Evolutionary conservation across 1,140 invertebrate species (phyloP).

Genomic region (Steinernema feltiae): DNA sequence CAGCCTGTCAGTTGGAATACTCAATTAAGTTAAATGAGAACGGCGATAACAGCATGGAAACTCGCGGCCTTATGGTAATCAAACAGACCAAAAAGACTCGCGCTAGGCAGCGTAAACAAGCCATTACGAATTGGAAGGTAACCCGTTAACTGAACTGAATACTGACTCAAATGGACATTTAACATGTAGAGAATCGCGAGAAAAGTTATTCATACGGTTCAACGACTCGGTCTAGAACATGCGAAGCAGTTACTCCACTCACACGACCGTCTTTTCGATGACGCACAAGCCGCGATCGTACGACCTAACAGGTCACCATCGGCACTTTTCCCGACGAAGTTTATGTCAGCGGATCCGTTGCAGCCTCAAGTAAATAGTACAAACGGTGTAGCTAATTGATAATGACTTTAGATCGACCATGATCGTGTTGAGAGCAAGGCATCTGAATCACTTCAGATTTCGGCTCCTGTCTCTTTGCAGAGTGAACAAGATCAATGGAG

Average conservation of each 20-base stretch:
- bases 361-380: no score
- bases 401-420: not conserved
- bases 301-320: not conserved
- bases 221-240: conserved; percentile 37
- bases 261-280: conserved; percentile 31
- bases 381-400: no score
- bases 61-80: conserved; percentile 88
- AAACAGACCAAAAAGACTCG: conserved; percentile 91
- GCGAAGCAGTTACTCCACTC: conserved; percentile 31
- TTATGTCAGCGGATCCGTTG: no score
- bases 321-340: not conserved
- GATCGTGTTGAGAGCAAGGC: conserved; percentile 2
- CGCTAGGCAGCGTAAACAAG: conserved; percentile 90
- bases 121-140: conserved; percentile 93
- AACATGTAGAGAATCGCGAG: conserved; percentile 20
- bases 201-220: conserved; percentile 35
- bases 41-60: conserved; percentile 52
- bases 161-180: conserved; percentile 9
- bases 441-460: not conserved
- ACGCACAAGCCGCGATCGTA: conserved; percentile 10
- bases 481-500: conserved; percentile 14
- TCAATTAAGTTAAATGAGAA: conserved; percentile 82
- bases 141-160: not conserved
- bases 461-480: not conserved
- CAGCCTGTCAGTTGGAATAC: conserved; percentile 85